Conservation (phyloP, 2,113 vertebrate species). For the Notothenia coriiceps region DNA sequence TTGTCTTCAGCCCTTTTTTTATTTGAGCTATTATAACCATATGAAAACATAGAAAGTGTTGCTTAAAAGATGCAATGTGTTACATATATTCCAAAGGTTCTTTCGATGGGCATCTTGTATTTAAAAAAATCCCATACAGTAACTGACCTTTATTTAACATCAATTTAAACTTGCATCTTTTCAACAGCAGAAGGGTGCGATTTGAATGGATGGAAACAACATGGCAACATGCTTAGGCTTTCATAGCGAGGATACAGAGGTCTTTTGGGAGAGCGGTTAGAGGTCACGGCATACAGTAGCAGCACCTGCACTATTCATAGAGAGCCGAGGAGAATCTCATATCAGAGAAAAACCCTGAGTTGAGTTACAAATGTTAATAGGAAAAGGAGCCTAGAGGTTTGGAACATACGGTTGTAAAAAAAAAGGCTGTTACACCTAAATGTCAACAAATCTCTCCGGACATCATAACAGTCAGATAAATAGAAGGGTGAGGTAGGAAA, state of each 20-base stretch:
- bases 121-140: not conserved
- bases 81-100: not conserved
- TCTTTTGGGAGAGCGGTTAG: not conserved
- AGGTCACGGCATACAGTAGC: not conserved
- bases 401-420: not conserved
- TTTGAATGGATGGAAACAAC: conserved; percentile 3
- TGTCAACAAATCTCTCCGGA: no score
- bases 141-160: not conserved
- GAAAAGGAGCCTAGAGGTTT: not conserved
- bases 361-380: not conserved
- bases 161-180: not conserved
- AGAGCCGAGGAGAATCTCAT: not conserved
- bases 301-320: not conserved
- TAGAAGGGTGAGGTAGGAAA: no score
- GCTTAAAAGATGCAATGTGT: not conserved
- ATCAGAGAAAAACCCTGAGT: conserved; percentile 1
- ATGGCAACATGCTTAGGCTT: not conserved
- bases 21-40: not conserved
- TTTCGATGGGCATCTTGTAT: not conserved
- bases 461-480: no score
- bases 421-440: not conserved
- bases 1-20: not conserved
- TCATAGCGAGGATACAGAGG: not conserved
- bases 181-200: no score
- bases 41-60: no score